Evolutionary conservation across 2,797 vertebrate species (phyloP), one percentile per base, ranked within the genome.

Genomic region (Sebastiscus tertius): DNA sequence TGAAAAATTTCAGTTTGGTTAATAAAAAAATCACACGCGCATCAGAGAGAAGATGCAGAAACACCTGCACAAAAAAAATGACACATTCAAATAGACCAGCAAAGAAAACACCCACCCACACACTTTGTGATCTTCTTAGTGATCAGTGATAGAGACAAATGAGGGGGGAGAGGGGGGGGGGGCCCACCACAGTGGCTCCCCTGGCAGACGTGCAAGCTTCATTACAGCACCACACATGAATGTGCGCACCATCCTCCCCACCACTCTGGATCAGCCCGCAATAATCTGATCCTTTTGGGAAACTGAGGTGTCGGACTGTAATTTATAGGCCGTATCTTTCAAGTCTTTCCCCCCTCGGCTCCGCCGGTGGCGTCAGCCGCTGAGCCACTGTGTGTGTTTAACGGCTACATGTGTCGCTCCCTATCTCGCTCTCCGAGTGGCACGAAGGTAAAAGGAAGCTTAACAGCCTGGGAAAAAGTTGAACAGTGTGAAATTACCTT

Each of bases 401-500:
- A 94, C 71, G 84, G 92, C 91, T 94, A 93, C 95, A 96, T 96
- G 94, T 96, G 95, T 95, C 86, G 84, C 85, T 92, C 90, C 91
- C 94, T 94, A 95, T 95, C 95, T 96, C 80, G 39, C 92, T 92
- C 84, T 79, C 87, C 4, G 92, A 94, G 92, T 89, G 92, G 93
- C 94, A 95, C 94, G 94, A 96, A 96, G 95, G 96, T 96, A 95
- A 94, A 93, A 89, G 94, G 94, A 95, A 95, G 95, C 94, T 95
- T 95, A 96, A 95, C 95, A 93, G 95, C 95, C 95, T 96, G 96
- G 95, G 96, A 96, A 96, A 95, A 95, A 94, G 91, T 92, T 92
- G 94, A 96, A 96, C 93, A 96, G 94, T 95, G 95, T 96, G 95
- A 96, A 96, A 96, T 96, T 95, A 96, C 95, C 96, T 96, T 95